These are phyloP conservation scores for Taeniopygia guttata DNA, from an alignment of 2,797 vertebrate species.

Conservation along the genomic window DNA sequence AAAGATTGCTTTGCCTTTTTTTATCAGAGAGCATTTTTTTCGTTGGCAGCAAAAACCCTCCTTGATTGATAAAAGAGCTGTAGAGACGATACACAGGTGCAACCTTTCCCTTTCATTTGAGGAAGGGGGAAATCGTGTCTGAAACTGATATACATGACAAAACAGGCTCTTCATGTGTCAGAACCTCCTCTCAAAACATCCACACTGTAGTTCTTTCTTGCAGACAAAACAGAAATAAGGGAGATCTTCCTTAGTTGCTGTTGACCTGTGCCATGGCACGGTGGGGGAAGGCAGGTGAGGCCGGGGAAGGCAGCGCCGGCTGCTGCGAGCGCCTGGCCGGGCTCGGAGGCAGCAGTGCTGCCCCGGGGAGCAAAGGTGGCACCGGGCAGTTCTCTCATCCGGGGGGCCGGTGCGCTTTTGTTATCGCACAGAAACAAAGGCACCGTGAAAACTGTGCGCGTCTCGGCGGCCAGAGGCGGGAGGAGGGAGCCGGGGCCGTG, in stretches of 20 bases:
- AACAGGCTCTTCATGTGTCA: background rate
- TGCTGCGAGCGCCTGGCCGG: background rate
- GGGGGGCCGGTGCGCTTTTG: background rate
- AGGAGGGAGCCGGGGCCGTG: background rate
- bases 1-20: background rate
- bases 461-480: background rate
- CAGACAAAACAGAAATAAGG: background rate
- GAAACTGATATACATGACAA: background rate
- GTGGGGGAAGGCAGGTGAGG: background rate
- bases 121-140: background rate
- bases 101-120: background rate
- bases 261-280: fast-evolving
- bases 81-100: background rate
- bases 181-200: background rate
- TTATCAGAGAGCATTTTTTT: background rate
- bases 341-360: conserved; percentile 36
- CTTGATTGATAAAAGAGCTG: background rate
- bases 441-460: background rate
- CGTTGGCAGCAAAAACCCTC: background rate
- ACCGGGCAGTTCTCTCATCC: background rate
- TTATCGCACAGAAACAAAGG: conserved; percentile 27
- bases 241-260: background rate
- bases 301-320: background rate
- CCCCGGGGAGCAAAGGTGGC: background rate
- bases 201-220: background rate